Conservation (phyloP, 2,797 vertebrate genomes). For the Spheniscus humboldti region DNA sequence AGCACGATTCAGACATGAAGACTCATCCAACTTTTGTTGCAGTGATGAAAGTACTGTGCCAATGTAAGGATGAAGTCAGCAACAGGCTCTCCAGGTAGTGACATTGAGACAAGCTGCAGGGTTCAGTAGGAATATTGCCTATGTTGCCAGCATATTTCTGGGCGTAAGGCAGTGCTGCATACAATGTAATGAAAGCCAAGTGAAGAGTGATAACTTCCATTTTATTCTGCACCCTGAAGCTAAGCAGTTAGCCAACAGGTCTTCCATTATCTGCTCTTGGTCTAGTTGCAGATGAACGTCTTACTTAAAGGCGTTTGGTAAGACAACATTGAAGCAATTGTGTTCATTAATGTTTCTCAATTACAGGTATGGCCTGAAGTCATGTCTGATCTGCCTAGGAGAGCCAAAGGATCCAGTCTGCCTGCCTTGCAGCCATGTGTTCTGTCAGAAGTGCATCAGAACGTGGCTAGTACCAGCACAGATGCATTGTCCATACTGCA, state of each 20-base stretch:
- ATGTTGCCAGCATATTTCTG: neutral
- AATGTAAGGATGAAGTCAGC: constrained; percentile 82
- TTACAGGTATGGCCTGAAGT: constrained; percentile 76
- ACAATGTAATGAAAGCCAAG: neutral
- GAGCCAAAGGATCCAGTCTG: constrained; percentile 81
- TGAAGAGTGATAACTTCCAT: neutral
- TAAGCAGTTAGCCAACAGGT: neutral
- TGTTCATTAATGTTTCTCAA: neutral
- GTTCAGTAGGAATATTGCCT: neutral
- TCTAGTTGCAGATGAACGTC: neutral
- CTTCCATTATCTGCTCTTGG: neutral
- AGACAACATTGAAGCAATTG: neutral
- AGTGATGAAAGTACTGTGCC: constrained; percentile 80
- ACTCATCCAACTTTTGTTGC: constrained; percentile 76
- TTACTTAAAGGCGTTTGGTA: neutral
- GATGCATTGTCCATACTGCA: constrained; percentile 85
- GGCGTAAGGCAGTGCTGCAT: neutral
- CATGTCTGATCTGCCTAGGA: constrained; percentile 81
- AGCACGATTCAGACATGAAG: constrained; percentile 83
- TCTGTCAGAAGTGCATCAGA: constrained; percentile 82
- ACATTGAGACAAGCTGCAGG: neutral
- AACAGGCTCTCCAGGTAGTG: constrained; percentile 77
- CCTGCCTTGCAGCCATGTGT: constrained; percentile 86
- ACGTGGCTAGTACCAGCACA: constrained; percentile 77
- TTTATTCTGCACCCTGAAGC: neutral